These are phyloP conservation scores for Sceloporus tristichus DNA, from an alignment of 2,113 vertebrate species.

Conservation along the genomic window DNA sequence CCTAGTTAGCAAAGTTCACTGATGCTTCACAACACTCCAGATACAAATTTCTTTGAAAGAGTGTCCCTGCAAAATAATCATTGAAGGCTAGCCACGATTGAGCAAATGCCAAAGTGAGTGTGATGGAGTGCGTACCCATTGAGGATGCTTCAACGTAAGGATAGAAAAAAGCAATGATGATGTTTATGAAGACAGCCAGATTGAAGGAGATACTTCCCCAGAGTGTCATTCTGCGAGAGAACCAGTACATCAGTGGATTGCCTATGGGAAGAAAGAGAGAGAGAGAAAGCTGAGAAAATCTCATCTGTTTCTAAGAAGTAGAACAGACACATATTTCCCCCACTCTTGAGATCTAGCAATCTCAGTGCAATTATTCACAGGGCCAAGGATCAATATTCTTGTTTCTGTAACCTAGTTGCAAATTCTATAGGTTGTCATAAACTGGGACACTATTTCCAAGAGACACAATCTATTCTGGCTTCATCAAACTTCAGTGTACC, in stretches of 20 bases:
- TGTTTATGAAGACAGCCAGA: constrained; percentile 96
- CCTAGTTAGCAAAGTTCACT: neutral
- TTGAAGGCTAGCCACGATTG: neutral
- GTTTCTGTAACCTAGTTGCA: neutral
- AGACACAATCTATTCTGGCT: neutral
- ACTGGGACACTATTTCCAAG: neutral
- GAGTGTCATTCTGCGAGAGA: constrained; percentile 95
- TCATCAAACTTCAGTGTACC: constrained; percentile 16
- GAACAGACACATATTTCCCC: neutral
- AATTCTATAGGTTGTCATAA: constrained; percentile 16
- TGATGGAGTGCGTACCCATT: constrained; percentile 74
- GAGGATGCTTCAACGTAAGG: constrained; percentile 89
- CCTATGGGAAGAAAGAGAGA: constrained; percentile 76
- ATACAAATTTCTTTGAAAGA: neutral
- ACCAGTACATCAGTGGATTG: constrained; percentile 97
- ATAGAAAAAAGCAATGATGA: constrained; percentile 99
- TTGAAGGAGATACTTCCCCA: constrained; percentile 99
- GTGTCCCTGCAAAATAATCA: neutral
- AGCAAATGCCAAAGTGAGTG: fast-evolving
- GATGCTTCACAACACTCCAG: neutral
- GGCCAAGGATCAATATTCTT: neutral
- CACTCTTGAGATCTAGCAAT: neutral
- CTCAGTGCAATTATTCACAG: neutral
- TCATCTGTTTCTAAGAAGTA: constrained; percentile 44
- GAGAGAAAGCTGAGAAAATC: constrained; percentile 34